Evolutionary conservation across 2,797 vertebrate genomes (phyloP).

Genomic region (Hypotaenidia okinawae): DNA sequence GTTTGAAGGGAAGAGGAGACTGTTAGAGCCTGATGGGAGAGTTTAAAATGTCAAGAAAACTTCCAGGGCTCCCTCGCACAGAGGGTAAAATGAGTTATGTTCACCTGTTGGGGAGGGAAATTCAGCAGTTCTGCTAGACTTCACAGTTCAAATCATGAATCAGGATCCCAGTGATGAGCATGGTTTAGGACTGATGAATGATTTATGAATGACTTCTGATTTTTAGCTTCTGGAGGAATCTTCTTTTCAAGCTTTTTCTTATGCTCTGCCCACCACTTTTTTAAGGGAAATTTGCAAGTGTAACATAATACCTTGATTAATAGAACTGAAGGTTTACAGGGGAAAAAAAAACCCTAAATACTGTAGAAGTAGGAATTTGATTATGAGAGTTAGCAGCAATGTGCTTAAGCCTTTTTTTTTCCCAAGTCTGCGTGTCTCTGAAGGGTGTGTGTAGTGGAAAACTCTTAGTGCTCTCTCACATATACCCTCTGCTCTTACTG

Average conservation of each 20-base stretch:
- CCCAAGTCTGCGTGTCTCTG: background rate
- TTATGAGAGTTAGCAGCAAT: background rate
- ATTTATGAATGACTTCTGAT: constrained; percentile 32
- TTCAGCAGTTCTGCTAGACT: constrained; percentile 23
- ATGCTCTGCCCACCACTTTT: background rate
- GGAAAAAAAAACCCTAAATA: background rate
- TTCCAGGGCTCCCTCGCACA: background rate
- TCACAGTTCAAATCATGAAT: constrained; percentile 1
- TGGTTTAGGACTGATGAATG: constrained; percentile 27
- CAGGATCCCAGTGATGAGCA: background rate
- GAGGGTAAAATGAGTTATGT: constrained; percentile 4
- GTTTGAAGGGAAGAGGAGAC: constrained; percentile 5
- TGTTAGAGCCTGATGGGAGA: constrained; percentile 35
- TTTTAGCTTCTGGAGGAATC: background rate
- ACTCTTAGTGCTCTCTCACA: background rate
- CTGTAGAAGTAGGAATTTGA: background rate
- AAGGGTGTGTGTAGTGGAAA: background rate
- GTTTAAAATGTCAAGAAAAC: constrained; percentile 17
- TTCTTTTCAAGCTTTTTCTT: background rate
- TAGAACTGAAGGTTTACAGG: background rate
- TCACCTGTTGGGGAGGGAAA: background rate
- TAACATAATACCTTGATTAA: constrained; percentile 5
- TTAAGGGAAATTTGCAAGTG: constrained; percentile 2
- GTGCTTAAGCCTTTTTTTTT: background rate
- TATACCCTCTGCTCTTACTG: fast-evolving